A percentile compares a stretch with the other conserved stretches of the same genome.
Evolutionary conservation across 1,140 invertebrate genomes (phyloP).

Genomic region (Contarinia nasturtii): DNA sequence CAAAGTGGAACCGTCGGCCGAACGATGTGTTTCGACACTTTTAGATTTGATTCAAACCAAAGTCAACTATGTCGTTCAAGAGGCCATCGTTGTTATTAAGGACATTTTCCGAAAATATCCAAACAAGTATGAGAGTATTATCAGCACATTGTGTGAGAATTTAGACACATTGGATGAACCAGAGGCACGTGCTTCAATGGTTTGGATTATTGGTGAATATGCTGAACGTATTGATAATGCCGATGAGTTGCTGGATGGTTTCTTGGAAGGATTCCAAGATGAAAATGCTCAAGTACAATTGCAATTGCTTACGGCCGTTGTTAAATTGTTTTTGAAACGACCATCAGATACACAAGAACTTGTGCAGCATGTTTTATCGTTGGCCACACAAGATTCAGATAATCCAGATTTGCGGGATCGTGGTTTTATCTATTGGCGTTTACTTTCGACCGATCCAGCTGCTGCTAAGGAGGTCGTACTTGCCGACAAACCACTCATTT

Average conservation of each 20-base stretch:
- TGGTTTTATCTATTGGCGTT: conserved; percentile 98
- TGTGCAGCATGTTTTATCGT: conserved; percentile 83
- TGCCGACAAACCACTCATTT: conserved; percentile 97
- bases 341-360: conserved; percentile 97
- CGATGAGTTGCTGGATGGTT: conserved; percentile 93
- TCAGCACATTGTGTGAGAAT: conserved; percentile 97
- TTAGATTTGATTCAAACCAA: conserved; percentile 99
- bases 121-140: conserved; percentile 99
- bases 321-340: conserved; percentile 94
- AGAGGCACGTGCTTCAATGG: conserved; percentile 98
- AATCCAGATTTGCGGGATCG: conserved; percentile 97
- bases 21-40: conserved; percentile 94
- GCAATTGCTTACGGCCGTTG: conserved; percentile 91
- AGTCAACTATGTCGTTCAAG: conserved; percentile 98
- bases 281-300: conserved; percentile 98
- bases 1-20: conserved; percentile 97
- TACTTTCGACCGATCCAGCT: conserved; percentile 95
- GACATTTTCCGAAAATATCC: conserved; percentile 99
- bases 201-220: conserved; percentile 99
- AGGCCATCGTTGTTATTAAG: conserved; percentile 99
- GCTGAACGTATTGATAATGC: conserved; percentile 99
- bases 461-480: conserved; percentile 98
- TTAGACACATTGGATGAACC: conserved; percentile 97
- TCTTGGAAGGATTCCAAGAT: conserved; percentile 98
- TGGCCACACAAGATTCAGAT: conserved; percentile 96